Percentiles rank a stretch among this genome's conserved stretches.
phyloP scores from a whole-genome alignment of 2,113 vertebrate genomes.

The Pangasianodon hypophthalmus region DNA sequence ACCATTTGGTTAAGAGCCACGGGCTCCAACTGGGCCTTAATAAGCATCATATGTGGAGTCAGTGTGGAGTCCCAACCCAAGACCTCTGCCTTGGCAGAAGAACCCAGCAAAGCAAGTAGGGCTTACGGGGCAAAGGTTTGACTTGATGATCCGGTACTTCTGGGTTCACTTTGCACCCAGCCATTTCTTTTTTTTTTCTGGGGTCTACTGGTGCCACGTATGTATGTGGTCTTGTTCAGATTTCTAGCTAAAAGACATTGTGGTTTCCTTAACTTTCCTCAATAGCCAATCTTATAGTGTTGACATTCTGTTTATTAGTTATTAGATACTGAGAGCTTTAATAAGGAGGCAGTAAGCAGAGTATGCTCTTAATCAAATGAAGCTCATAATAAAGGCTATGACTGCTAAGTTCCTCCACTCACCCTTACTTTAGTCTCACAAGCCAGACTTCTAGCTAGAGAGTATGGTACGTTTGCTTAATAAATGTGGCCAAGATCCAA shows the following conservation, averaged over 20 bases:
- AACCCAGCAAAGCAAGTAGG: conserved; percentile 35
- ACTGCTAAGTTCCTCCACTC: background rate
- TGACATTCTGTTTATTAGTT: conserved; percentile 39
- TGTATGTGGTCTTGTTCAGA: conserved; percentile 15
- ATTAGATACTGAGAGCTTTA: conserved; percentile 31
- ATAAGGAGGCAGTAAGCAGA: conserved; percentile 7
- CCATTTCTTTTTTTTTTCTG: conserved; percentile 29
- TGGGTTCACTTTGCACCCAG: conserved; percentile 42
- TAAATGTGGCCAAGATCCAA: background rate
- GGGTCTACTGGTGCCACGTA: conserved; percentile 34
- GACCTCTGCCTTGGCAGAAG: conserved; percentile 62
- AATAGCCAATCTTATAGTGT: background rate
- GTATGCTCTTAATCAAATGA: conserved; percentile 15
- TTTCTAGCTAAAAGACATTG: conserved; percentile 38
- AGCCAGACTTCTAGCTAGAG: background rate
- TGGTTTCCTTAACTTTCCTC: conserved; percentile 38
- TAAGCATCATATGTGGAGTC: conserved; percentile 79
- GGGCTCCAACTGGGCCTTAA: conserved; percentile 71
- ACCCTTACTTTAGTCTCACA: background rate
- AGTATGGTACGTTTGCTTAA: too few species aligned
- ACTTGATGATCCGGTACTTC: conserved; percentile 49
- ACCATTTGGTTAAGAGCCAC: conserved; percentile 54
- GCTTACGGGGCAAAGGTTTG: conserved; percentile 46
- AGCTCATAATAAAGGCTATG: background rate
- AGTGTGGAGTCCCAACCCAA: conserved; percentile 73